Evolutionary conservation across 1,140 invertebrate species (phyloP), one percentile per base, ranked within the genome.

Genomic region (Eupristina koningsbergeri): DNA sequence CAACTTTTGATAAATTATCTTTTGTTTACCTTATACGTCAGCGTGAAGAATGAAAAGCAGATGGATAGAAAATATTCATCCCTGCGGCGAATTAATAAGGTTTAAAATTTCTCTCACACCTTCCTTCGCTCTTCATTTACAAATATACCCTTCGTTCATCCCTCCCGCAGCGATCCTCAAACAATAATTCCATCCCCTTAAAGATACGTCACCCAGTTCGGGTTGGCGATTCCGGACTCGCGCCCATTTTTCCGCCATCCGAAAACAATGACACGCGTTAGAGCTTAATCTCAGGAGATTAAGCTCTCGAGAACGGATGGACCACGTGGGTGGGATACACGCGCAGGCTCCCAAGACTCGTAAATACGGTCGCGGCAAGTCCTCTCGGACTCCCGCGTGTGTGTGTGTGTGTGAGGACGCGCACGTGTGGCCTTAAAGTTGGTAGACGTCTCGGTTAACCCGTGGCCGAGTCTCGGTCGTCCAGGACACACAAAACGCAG

Each of bases 241-340:
- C 19, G 53, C 19, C 5, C 19, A 26, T 58, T 58, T n/a, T 58
- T 2, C 53, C 19, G 26, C 26, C 53, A 19, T 22, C 22, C 26
- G 22, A 6, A 58, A 22, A 22, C 22, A 26, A 17, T 17, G 9
- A 15, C 47, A 17, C 47, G 53, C 13, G 26, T 13, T 2, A n/a
- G n/a, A n/a, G n/a, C 13, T 58, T 34, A 5, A 45, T 5, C 47
- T 58, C 74, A 19, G 17, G 45, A 80, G 78, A 69, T 80, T 47
- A 80, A 80, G 31, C n/a, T n/a, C 63, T 69, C 45, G 50, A 61
- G 79, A 29, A 80, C 58, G 67, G 47, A 80, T 80, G 19, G 67
- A 79, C 22, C 64, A 36, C 34, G 76, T 22, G 67, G 19, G 19
- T 53, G 11, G 50, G n/a, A n/a, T 53, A 53, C 50, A 17, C 9